Evolutionary conservation across 2,113 vertebrate species (phyloP).

Genomic region (Grallaria varia): DNA sequence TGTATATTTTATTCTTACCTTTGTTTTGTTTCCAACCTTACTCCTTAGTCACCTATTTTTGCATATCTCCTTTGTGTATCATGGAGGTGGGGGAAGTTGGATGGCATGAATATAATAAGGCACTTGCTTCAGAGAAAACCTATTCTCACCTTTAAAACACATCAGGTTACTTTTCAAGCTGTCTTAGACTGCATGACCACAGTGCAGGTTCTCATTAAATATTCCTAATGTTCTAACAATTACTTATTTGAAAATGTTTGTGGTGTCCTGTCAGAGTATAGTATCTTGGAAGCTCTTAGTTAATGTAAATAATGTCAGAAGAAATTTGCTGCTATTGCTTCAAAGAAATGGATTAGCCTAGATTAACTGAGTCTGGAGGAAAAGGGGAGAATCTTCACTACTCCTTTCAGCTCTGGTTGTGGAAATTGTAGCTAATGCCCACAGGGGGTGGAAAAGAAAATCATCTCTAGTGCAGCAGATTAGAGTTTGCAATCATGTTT

Average conservation of each 20-base stretch:
- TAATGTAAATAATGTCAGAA: not conserved
- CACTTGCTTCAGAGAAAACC: not conserved
- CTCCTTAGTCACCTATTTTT: not conserved
- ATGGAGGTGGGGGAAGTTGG: fast-evolving
- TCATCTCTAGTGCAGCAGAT: not conserved
- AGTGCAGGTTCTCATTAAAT: not conserved
- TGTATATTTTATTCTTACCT: not conserved
- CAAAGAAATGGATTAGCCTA: not conserved
- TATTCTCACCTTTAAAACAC: not conserved
- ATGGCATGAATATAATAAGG: not conserved
- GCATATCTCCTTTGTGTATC: not conserved
- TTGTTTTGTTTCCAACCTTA: not conserved
- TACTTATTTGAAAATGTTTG: not conserved
- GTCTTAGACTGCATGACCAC: not conserved
- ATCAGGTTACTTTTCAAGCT: not conserved
- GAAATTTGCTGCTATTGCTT: not conserved
- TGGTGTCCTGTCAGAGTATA: not conserved
- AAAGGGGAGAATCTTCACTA: not conserved
- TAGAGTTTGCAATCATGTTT: not conserved
- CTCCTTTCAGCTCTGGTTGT: not conserved
- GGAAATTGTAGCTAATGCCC: not conserved
- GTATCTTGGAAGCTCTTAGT: not conserved
- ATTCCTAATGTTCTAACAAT: not conserved
- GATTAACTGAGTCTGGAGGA: not conserved
- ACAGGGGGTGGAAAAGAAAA: not conserved